Conservation (phyloP, 2,797 vertebrate species). For the Micropoecilia bifurca region DNA sequence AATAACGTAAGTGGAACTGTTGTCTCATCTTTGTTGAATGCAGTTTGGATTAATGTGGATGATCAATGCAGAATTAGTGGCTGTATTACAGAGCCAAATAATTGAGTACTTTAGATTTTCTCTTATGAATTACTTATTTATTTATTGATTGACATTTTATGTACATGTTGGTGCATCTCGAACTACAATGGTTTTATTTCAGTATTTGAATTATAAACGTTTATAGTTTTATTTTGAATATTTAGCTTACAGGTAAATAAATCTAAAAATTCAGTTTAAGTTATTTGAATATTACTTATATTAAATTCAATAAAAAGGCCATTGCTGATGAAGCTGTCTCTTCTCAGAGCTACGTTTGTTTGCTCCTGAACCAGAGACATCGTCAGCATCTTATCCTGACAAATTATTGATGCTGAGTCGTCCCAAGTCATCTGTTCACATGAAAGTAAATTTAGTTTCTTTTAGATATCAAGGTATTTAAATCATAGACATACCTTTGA, state of each 20-base stretch:
- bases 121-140: not conserved
- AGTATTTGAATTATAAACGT: not conserved
- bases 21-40: constrained; percentile 14
- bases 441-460: not conserved
- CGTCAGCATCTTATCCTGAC: not conserved
- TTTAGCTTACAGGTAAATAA: not conserved
- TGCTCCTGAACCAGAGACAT: not conserved
- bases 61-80: constrained; percentile 3
- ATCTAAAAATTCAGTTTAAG: not conserved
- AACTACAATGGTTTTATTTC: not conserved
- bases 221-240: not conserved
- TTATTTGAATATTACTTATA: not conserved
- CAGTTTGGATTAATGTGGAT: not conserved
- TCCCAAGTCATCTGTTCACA: not conserved
- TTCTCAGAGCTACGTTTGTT: not conserved
- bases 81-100: not conserved
- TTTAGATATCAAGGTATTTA: not conserved
- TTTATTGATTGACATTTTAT: not conserved
- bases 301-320: not conserved
- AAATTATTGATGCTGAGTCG: not conserved
- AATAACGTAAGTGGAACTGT: constrained; percentile 85
- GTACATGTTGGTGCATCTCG: not conserved
- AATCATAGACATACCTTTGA: not conserved
- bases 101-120: not conserved
- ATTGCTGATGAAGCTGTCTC: not conserved